Evolutionary conservation across 2,797 vertebrate species (phyloP).

Genomic region (Columba guinea): DNA sequence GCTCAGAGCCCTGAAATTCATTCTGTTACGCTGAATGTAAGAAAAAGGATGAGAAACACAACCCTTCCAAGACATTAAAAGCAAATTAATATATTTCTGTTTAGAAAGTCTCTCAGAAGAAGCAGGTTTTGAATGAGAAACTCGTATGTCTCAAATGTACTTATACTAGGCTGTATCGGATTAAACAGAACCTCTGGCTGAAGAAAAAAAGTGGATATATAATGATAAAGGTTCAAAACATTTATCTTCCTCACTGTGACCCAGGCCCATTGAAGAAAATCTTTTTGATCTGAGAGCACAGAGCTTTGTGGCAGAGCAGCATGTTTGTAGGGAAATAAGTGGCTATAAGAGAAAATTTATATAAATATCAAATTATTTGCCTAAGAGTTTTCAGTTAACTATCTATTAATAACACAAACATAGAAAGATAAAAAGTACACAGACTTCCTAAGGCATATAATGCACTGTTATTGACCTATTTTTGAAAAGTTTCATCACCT

Average conservation of each 20-base stretch:
- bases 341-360: background rate
- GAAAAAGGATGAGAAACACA: background rate
- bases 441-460: background rate
- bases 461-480: background rate
- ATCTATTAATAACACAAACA: background rate
- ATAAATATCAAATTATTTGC: background rate
- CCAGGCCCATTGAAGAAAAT: background rate
- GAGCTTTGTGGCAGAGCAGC: background rate
- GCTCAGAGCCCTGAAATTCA: background rate
- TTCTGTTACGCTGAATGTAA: background rate
- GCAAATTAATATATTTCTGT: background rate
- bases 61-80: background rate
- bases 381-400: background rate
- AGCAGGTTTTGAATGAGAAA: background rate
- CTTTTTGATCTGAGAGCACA: background rate
- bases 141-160: background rate
- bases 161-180: background rate
- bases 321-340: background rate
- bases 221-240: background rate
- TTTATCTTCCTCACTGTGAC: background rate
- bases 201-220: background rate
- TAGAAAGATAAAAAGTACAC: background rate
- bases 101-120: background rate
- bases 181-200: background rate
- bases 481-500: background rate